Base-by-base conservation (phyloP, 2,797 vertebrate genomes). In the Phataginus tricuspis region DNA sequence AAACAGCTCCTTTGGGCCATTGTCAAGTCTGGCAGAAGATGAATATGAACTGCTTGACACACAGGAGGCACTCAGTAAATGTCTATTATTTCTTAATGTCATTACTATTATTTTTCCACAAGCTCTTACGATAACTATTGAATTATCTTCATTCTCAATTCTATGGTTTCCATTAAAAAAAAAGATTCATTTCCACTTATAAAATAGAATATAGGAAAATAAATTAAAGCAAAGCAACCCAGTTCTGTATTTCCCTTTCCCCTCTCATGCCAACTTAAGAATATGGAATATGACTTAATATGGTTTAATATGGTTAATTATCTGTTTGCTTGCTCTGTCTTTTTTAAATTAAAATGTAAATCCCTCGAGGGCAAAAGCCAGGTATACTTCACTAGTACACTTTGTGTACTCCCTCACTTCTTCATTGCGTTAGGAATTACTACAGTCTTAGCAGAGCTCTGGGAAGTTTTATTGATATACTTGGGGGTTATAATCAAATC, bases 271-370 rank as follows among this genome's bases (percentile, higher is more conserved):
- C 42, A 68, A 21, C 27, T 51, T 39, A 6, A 13, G 29, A 51
- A 7, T 71, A 55, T 69, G n/a, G 42, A 21, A 14, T 77, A 9
- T 16, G 34, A 45, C 42, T 45, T 45, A 45, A 45, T 45, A 55
- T 69, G n/a, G 37, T 14, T 66, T 39, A 21, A 11, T 77, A 9
- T 16, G 34, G 34, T 69, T 88, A 59, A 64, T 86, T 63, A 53
- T 19, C 45, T 75, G 31, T n/a, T 11, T 75, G 16, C 72, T 72
- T 42, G 2, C 11, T 74, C 25, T 39, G 12, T 42, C 37, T 94
- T 45, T n/a, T 29, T 86, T 91, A 83, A 80, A 79, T 57, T 69
- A 86, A 96, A 91, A 75, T 29, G 16, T 37, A 87, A 90, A 63
- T 68, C 42, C 79, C 57, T 63, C 25, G 2, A 68, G n/a, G 51